Base-by-base conservation (phyloP, 1,140 invertebrate species). In the Microplitis demolitor region DNA sequence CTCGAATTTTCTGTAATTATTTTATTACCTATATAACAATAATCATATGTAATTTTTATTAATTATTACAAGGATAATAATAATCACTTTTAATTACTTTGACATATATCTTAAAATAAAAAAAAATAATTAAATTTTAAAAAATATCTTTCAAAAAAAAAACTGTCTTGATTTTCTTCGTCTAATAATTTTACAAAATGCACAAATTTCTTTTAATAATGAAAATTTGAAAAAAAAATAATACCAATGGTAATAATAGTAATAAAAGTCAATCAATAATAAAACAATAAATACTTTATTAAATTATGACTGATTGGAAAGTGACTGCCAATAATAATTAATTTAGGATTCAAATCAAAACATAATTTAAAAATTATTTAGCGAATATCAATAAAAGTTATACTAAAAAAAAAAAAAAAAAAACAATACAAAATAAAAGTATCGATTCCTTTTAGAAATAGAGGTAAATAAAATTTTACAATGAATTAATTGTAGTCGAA, bases 271-370 rank as follows among this genome's bases (percentile, higher is more conserved):
- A 71, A 45, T 54, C 31, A 45, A 37, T 50, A 35, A 54, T 63
- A 73, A 39, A 61, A 73, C 24, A 73, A 64, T 54, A 69, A 62
- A 66, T 66, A 64, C 3, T 16, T 34, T 16, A 61, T 31, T 13
- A 78, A 63, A 78, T 79, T 35, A 74, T 62, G 77, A 80, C 77
- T 78, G 80, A 81, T 82, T 79, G 78, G 76, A 76, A 69, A 77
- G 73, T 72, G 78, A 82, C 78, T 81, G 78, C 78, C 78, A 79
- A 64, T 69, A 68, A 75, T 70, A 74, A 66, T 62, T 66, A 51
- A 71, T 64, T 63, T 69, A 62, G 73, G 69, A 58, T 64, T n/a
- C 63, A 61, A 69, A 13, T 54, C 67, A 73, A 60, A 58, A 34
- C 13, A 58, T 24, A 71, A 56, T 62, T 63, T 69, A 11, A 66